A percentile compares a stretch with the other conserved stretches of the same genome.
Evolutionary conservation across 1,140 invertebrate genomes (phyloP).

Genomic region (Trigoniulus corallinus): DNA sequence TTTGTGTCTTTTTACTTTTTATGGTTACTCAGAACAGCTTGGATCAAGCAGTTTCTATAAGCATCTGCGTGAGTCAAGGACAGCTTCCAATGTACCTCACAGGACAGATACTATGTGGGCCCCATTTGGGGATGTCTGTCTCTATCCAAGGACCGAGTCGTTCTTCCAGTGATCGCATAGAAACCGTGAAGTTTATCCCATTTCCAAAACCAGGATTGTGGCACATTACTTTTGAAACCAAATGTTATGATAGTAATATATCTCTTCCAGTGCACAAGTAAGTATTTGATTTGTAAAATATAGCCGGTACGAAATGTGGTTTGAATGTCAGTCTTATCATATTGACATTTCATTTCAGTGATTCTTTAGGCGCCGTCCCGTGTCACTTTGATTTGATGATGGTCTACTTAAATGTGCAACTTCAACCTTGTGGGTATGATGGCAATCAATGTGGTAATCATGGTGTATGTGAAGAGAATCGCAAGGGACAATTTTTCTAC

Average conservation of each 20-base stretch:
- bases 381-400: slow-evolving; percentile 5
- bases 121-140: slow-evolving; percentile 36
- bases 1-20: too few relatives aligned
- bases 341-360: too few relatives aligned
- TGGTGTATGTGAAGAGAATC: slow-evolving; percentile 33
- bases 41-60: slow-evolving; percentile 30
- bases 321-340: too few relatives aligned
- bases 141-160: too few relatives aligned
- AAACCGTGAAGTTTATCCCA: slow-evolving; percentile 41
- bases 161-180: slow-evolving; percentile 16
- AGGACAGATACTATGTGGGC: slow-evolving; percentile 36
- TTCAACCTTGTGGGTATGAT: slow-evolving; percentile 38
- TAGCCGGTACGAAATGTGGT: too few relatives aligned
- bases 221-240: slow-evolving; percentile 31
- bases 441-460: slow-evolving; percentile 30
- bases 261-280: too few relatives aligned
- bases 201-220: slow-evolving; percentile 59
- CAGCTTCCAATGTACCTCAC: slow-evolving; percentile 31
- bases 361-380: too few relatives aligned
- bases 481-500: slow-evolving; percentile 37
- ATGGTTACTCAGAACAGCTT: too few relatives aligned
- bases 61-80: slow-evolving; percentile 41
- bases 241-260: slow-evolving; percentile 15
- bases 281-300: too few relatives aligned
- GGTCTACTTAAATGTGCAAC: slow-evolving; percentile 14